phyloP scores from a whole-genome alignment of 2,888 invertebrate genomes.

The Omphaloscelis lunosa region DNA sequence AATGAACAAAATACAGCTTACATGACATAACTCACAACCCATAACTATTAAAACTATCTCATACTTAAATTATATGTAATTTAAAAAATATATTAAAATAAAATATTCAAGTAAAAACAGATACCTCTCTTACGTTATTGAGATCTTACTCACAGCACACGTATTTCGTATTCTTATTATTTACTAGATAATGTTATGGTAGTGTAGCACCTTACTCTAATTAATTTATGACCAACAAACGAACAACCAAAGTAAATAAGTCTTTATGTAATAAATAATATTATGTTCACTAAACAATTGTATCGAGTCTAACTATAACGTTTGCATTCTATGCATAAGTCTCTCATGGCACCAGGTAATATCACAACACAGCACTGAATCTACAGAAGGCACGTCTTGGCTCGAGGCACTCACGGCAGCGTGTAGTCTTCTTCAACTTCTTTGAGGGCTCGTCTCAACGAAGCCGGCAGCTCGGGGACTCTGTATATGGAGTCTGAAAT shows the following conservation, averaged over 20 bases:
- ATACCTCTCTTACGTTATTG: conserved; percentile 73
- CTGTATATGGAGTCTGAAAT: conserved; percentile 84
- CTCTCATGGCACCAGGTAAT: conserved; percentile 76
- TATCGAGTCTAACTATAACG: conserved; percentile 43
- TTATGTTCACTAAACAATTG: conserved; percentile 56
- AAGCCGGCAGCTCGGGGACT: conserved; percentile 81
- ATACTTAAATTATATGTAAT: conserved; percentile 37
- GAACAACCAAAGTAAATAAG: conserved; percentile 67
- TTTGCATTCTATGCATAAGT: conserved; percentile 67
- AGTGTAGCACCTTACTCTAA: conserved; percentile 40
- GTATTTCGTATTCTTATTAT: conserved; percentile 66
- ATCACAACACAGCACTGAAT: conserved; percentile 70
- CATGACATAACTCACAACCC: conserved; percentile 61
- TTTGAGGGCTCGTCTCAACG: conserved; percentile 79
- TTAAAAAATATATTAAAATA: conserved; percentile 37
- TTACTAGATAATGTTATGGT: conserved; percentile 53
- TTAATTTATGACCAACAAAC: conserved; percentile 59
- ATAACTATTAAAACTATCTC: conserved; percentile 42
- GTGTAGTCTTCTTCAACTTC: conserved; percentile 78
- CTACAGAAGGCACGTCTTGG: conserved; percentile 53
- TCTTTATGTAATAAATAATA: conserved; percentile 60
- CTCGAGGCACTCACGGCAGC: conserved; percentile 68
- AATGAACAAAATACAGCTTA: conserved; percentile 52
- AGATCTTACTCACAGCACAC: conserved; percentile 88
- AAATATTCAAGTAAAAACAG: conserved; percentile 59